Conservation (phyloP, 2,113 vertebrate species). For the Phoxinus phoxinus region DNA sequence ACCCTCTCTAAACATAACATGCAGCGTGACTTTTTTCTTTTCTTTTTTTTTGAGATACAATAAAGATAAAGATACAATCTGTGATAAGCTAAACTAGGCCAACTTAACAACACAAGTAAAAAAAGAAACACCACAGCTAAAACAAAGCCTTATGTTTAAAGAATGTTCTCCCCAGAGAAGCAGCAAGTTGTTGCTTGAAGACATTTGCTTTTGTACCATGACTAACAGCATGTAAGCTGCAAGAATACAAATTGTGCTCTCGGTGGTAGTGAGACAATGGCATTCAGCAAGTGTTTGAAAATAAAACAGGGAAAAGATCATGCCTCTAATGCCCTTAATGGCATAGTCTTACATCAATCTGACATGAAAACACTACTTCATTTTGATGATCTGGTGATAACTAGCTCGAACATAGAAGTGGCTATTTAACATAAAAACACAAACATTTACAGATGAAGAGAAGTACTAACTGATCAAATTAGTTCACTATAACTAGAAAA, state of each 20-base stretch:
- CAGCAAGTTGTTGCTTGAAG: slow-evolving; percentile 14
- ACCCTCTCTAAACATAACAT: background rate
- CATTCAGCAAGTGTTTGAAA: slow-evolving; percentile 14
- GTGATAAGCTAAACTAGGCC: background rate
- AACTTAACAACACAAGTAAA: background rate
- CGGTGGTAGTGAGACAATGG: background rate
- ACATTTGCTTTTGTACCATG: slow-evolving; percentile 19
- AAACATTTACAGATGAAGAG: background rate
- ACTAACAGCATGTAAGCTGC: slow-evolving; percentile 1
- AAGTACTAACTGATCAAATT: background rate
- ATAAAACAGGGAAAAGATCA: background rate
- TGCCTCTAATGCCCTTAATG: background rate
- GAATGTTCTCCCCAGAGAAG: background rate
- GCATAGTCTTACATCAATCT: background rate
- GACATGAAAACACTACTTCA: background rate
- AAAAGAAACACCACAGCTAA: background rate
- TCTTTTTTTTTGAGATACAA: background rate
- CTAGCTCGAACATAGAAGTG: background rate
- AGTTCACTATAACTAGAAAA: background rate
- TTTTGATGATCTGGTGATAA: slow-evolving; percentile 3
- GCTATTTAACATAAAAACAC: background rate
- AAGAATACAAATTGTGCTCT: slow-evolving; percentile 2
- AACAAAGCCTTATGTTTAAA: slow-evolving; percentile 19
- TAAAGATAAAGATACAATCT: background rate
- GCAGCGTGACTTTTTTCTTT: background rate